Percentiles rank a stretch among this genome's conserved stretches.
Evolutionary conservation across 1,140 invertebrate genomes (phyloP).

Genomic region (Lordiphosa stackelbergi): DNA sequence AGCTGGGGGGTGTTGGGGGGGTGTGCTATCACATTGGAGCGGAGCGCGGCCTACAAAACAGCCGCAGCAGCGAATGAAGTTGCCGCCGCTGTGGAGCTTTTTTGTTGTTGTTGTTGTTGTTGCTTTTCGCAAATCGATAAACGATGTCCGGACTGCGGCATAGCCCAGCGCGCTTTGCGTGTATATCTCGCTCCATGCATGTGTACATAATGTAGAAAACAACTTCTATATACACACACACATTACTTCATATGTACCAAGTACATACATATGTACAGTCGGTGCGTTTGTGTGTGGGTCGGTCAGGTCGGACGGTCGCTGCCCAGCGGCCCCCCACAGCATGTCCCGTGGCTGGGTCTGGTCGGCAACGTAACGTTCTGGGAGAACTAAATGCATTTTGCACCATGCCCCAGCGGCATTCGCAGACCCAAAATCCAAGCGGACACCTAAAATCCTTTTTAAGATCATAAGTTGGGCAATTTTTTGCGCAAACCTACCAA

Average conservation of each 20-base stretch:
- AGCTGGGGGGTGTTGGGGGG: slow-evolving; percentile 9
- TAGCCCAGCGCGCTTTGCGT: slow-evolving; percentile 60
- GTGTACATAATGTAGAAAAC: slow-evolving; percentile 22
- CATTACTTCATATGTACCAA: slow-evolving; percentile 2
- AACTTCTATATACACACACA: slow-evolving; percentile 4
- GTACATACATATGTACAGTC: slow-evolving; percentile 1
- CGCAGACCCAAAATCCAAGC: no score
- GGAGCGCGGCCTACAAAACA: slow-evolving; percentile 51
- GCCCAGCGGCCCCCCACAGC: no score
- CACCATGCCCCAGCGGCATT: no score
- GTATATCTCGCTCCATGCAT: slow-evolving; percentile 21
- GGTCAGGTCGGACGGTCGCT: background rate
- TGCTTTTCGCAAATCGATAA: slow-evolving; percentile 70
- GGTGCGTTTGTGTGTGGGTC: slow-evolving; percentile 1
- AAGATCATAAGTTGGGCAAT: no score
- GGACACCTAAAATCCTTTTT: no score
- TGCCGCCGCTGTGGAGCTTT: slow-evolving; percentile 15
- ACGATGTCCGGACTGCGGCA: slow-evolving; percentile 64
- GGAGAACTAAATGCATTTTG: no score
- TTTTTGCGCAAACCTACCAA: no score
- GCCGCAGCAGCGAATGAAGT: slow-evolving; percentile 16
- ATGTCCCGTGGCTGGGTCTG: no score
- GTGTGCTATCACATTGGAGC: slow-evolving; percentile 38
- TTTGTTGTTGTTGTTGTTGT: slow-evolving; percentile 43
- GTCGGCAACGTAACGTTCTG: no score